phyloP scores from a whole-genome alignment of 1,140 invertebrate species.

The Xylocopa sonorina region DNA sequence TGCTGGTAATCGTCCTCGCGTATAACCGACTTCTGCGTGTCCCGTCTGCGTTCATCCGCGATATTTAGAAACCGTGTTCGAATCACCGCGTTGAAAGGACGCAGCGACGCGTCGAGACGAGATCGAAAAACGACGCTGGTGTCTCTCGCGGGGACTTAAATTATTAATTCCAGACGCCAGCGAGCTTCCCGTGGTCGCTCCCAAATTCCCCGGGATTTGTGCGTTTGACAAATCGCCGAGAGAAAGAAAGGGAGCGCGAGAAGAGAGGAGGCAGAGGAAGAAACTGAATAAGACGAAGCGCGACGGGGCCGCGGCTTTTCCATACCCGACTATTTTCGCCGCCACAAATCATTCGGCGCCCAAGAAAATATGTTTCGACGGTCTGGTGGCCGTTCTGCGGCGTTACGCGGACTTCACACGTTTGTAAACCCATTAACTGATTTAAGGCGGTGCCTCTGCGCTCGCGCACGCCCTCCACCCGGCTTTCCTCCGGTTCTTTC shows the following conservation, averaged over 20 bases:
- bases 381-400: conserved; percentile 40
- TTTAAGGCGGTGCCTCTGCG: conserved; percentile 57
- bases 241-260: neutral
- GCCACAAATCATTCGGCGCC: conserved; percentile 72
- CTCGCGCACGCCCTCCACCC: neutral
- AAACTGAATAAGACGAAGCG: conserved; percentile 10
- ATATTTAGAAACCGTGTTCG: too few species aligned
- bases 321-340: conserved; percentile 68
- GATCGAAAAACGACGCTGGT: neutral
- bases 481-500: conserved; percentile 7
- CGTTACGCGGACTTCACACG: conserved; percentile 56
- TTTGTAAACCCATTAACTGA: conserved; percentile 72
- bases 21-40: neutral
- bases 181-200: conserved; percentile 1
- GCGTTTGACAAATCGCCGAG: conserved; percentile 49
- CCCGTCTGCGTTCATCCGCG: too few species aligned
- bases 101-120: too few species aligned
- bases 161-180: neutral
- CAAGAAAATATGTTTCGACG: conserved; percentile 62
- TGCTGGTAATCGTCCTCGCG: conserved; percentile 1
- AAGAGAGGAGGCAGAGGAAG: neutral
- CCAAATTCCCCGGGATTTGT: conserved; percentile 35
- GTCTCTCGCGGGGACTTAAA: neutral
- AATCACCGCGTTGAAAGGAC: too few species aligned
- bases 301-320: conserved; percentile 40